Evolutionary conservation across 1,140 invertebrate species (phyloP).

Genomic region (Bombus waltoni): DNA sequence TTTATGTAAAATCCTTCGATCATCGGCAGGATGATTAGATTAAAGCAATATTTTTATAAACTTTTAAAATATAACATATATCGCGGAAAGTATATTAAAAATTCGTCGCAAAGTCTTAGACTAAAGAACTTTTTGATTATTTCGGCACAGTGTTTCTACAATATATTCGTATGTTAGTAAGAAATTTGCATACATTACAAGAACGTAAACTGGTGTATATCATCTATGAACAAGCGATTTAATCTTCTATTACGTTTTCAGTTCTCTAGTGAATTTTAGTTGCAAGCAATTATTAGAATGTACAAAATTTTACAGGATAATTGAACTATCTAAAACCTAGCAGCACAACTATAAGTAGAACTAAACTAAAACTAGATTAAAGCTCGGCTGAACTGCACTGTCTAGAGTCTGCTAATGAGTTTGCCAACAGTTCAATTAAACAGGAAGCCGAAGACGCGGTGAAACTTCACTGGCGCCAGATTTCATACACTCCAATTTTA

Average conservation of each 20-base stretch:
- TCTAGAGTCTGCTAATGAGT: constrained; percentile 38
- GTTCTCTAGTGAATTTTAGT: background rate
- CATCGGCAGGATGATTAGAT: background rate
- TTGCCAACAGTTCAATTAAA: constrained; percentile 45
- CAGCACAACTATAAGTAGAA: background rate
- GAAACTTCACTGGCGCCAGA: constrained; percentile 15
- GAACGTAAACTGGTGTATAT: background rate
- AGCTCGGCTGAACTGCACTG: constrained; percentile 8
- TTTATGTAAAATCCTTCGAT: background rate
- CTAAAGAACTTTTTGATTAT: too few relatives aligned
- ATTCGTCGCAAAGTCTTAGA: too few relatives aligned
- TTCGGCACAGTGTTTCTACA: too few relatives aligned
- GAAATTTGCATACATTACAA: background rate
- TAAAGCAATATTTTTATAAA: background rate
- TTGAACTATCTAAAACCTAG: background rate
- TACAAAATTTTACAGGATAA: background rate
- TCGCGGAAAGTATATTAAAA: background rate
- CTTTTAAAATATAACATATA: background rate
- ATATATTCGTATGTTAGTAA: background rate
- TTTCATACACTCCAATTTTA: constrained; percentile 13
- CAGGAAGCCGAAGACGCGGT: background rate
- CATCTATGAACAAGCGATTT: background rate
- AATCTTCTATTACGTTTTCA: background rate
- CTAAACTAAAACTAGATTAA: constrained; percentile 26
- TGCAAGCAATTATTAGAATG: background rate